Base-by-base conservation (phyloP, 2,888 invertebrate genomes). In the Drosophila niveifrons region DNA sequence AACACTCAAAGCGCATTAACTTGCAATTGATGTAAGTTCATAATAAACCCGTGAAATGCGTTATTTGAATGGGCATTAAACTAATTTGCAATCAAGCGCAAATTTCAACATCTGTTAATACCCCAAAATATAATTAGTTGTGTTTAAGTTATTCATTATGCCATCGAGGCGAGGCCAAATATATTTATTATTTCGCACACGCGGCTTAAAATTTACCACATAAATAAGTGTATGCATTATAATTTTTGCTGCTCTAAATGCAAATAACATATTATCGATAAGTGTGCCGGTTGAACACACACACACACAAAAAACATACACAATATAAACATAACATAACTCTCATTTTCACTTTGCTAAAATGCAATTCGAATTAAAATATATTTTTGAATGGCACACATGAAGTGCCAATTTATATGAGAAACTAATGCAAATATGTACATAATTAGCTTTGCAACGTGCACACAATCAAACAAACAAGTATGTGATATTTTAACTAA, bases 401-500 rank as follows among this genome's bases (percentile, higher is more conserved):
- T 53, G 50, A 57, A 64, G 43, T 41, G 23, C 13, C 34, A 53
- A 64, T 68, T 64, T 50, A 23, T 53, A 39, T 61, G 48, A 15
- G 44, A 68, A 74, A 57, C 55, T 68, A 63, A 74, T 43, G 28
- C 52, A 55, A 46, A 62, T 56, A 62, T 48, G 41, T 48, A 18
- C 55, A 39, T 75, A 78, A 74, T 75, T 78, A 68, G 41, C 44
- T 43, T 50, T 39, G 29, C 23, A 34, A 2, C n/a, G 29, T 51
- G 36, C 46, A 48, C 23, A 57, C 9, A 47, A 13, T 9, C 28
- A 15, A 13, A n/a, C 28, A 15, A 48, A 9, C 23, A 23, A 23
- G 6, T 23, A 23, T 9, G 41, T 39, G 52, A 66, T 59, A 58
- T 66, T 72, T 59, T 66, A 66, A 80, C 77, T 66, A 66, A 63